Conservation (phyloP, 2,113 vertebrate species). For the Oncorhynchus masou region DNA sequence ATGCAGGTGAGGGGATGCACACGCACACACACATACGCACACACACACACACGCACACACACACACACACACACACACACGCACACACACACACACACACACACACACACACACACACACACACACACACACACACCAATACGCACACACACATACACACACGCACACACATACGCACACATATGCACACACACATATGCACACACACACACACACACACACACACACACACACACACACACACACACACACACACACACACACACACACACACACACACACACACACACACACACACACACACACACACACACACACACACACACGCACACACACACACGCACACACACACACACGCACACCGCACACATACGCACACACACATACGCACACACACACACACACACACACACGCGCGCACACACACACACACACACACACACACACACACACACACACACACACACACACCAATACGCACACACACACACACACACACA, state of each 20-base stretch:
- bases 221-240: no score
- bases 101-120: no score
- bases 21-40: neutral
- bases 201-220: neutral
- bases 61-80: neutral
- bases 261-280: neutral
- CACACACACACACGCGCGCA: neutral
- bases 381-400: neutral
- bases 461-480: neutral
- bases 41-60: neutral
- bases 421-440: no score
- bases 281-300: neutral
- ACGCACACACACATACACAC: neutral
- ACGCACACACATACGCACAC: no score
- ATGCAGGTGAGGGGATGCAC: conserved; percentile 76
- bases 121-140: neutral
- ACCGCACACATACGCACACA: neutral
- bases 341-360: no score
- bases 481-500: no score
- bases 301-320: neutral
- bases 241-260: no score
- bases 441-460: neutral
- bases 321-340: no score
- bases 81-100: no score
- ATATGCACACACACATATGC: no score